Evolutionary conservation across 2,113 vertebrate genomes (phyloP), one percentile per base, ranked within the genome.

Genomic region (Laticauda colubrina): DNA sequence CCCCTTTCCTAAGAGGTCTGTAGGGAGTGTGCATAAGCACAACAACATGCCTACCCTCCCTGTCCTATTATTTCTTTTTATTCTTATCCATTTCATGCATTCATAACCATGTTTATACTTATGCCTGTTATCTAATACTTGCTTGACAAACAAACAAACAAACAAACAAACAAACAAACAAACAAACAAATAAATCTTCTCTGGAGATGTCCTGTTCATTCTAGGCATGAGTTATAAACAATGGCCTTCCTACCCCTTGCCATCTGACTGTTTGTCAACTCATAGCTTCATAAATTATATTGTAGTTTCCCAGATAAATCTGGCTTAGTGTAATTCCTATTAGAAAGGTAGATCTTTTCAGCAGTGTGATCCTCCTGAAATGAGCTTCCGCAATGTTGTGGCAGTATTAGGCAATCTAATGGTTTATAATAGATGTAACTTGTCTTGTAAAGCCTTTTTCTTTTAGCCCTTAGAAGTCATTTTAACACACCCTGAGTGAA

Each of bases 321-420:
- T 61, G 45, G 48, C 45, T 54, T 61, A 53, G 85, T 10, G n/a
- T 64, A 61, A 90, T 90, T 56, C 51, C 53, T 54, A 11, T 81
- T 14, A 34, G 39, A 56, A 89, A 29, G 53, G 20, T 23, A 89
- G 15, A 29, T 5, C 6, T 56, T 54, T 90, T 29, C 89, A 93
- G n/a, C 45, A 10, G 45, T 39, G 5, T 89, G 75, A 93, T 90
- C 45, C 54, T 81, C 34, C 81, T 29, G 29, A 90, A 64, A 48
- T 87, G 89, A 93, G 75, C n/a, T 43, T 64, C n/a, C 23, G 53
- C 39, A 64, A 64, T 21, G 64, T 85, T 90, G 20, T 90, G 56
- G 29, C 56, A 86, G 55, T 61, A 90, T 93, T 93, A 87, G 45
- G 4, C 56, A 93, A 86, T 64, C 55, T 93, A 43, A 64, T 69